Conservation (phyloP, 1,140 invertebrate species). For the Onthophagus taurus region DNA sequence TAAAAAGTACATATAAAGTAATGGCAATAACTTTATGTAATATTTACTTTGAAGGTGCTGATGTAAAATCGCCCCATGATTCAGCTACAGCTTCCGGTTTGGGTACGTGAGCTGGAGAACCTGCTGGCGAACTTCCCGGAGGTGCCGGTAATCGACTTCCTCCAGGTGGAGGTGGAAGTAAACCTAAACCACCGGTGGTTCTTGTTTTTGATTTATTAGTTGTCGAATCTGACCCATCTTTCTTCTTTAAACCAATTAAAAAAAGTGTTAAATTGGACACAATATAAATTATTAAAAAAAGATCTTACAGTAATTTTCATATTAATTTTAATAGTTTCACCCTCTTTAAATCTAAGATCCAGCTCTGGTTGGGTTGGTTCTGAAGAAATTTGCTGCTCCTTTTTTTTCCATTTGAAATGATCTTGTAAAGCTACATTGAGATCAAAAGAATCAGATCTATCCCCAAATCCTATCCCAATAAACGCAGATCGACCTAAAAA, state of each 20-base stretch:
- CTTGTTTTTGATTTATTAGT: conserved; percentile 34
- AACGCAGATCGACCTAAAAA: conserved; percentile 82
- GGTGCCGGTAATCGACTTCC: conserved; percentile 61
- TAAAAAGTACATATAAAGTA: conserved; percentile 14
- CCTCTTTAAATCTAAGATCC: conserved; percentile 96
- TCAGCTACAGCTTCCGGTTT: conserved; percentile 42
- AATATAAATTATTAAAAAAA: conserved; percentile 2
- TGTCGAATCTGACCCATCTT: conserved; percentile 70
- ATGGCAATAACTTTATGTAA: conserved; percentile 9
- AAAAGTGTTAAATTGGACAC: no score
- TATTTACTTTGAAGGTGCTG: conserved; percentile 45
- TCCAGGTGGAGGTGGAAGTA: conserved; percentile 77
- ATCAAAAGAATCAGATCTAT: conserved; percentile 98
- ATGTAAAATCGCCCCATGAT: conserved; percentile 71
- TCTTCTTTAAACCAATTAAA: no score
- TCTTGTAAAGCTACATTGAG: conserved; percentile 97
- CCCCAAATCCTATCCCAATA: conserved; percentile 94
- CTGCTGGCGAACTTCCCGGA: conserved; percentile 50
- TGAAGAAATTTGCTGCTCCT: conserved; percentile 80
- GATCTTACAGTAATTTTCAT: conserved; percentile 90
- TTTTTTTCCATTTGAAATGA: conserved; percentile 95
- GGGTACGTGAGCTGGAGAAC: conserved; percentile 42
- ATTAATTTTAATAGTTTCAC: conserved; percentile 97
- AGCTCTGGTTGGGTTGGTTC: conserved; percentile 76
- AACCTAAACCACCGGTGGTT: conserved; percentile 41